Base-by-base conservation (phyloP, 2,888 invertebrate genomes). In the Anthrax anthrax region DNA sequence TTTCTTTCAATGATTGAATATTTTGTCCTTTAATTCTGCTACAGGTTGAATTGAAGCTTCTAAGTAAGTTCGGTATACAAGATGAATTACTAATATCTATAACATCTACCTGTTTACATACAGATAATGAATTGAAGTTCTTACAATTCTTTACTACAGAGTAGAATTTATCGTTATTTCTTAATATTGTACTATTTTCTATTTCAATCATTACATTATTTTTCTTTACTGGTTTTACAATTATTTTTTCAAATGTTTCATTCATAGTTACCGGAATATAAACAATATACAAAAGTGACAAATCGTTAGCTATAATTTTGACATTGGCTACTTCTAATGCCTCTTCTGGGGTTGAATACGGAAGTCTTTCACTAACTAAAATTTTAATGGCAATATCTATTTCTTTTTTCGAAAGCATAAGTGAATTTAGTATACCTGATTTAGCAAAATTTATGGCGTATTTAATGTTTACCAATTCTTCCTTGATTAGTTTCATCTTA, bases 301-400 rank as follows among this genome's bases (percentile, higher is more conserved):
- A 29, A 27, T 48, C 42, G 43, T 51, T 49, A 16, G 49, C 50
- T n/a, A 51, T 48, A 19, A 55, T 49, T 51, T 50, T 53, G 12
- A 52, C 43, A 36, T 54, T 48, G 10, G 49, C 44, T 46, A 54
- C 54, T 46, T 55, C 52, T 29, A 55, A 41, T 16, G 51, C 50
- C 41, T 56, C 52, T 38, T 54, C 52, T 41, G 49, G 27, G 29
- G 52, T 53, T 10, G 49, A 38, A 45, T 44, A 53, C 3, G 48
- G 48, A 18, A 54, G 48, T 43, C 51, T 49, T 39, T 48, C 50
- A 19, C 46, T 41, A n/a, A 52, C 48, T 17, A 54, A 34, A 32
- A 50, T 47, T 27, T 47, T 39, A 23, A 42, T 46, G n/a, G 37
- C 43, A 23, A 46, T 27, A 17, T 41, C 42, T 36, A 48, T 46